Base-by-base conservation (phyloP, 2,113 vertebrate species). In the human region DNA sequence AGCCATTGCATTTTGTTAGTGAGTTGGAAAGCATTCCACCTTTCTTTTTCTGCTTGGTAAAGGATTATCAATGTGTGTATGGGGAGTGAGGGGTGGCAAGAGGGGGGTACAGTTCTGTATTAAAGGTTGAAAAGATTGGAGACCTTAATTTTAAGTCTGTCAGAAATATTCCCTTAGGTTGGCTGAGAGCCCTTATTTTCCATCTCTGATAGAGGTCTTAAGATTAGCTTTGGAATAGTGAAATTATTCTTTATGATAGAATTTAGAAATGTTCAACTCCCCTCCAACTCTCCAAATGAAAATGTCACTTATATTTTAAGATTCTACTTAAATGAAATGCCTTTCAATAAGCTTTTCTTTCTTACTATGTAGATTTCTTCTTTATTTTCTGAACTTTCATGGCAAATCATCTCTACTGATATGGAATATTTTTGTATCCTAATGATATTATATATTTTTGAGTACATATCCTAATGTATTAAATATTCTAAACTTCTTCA, bases 1-100 rank as follows among this genome's bases (percentile, higher is more conserved):
- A 95, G 92, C 73, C 17, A 82, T 81, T 70, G 52, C 76, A 94
- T 94, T 89, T 98, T 96, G 97, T 98, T 97, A 98, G 98, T 97
- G 84, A 89, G n/a, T 81, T 93, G 73, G 92, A 96, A 97, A 94
- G 78, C 23, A 88, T 89, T 93, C 64, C 45, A 86, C 48, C 8
- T 92, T 43, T 95, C 25, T 86, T 80, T 89, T 68, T 86, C 59
- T 96, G 45, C 22, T 80, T 66, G 90, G 61, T 73, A 50, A 96
- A 72, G 70, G 43, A 38, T 90, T 94, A 92, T 70, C 43, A 84
- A 80, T 80, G 35, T 90, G 25, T 85, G 6, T 88, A 13, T 72
- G 13, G 17, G 20, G 32, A 3, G 3, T 3, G 27, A 64, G 12
- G 61, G 61, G 27, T 64, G 5, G 61, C 12, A 5, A 64, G 61